Base-by-base conservation (phyloP, 2,113 vertebrate species). In the Lagopus leucura region DNA sequence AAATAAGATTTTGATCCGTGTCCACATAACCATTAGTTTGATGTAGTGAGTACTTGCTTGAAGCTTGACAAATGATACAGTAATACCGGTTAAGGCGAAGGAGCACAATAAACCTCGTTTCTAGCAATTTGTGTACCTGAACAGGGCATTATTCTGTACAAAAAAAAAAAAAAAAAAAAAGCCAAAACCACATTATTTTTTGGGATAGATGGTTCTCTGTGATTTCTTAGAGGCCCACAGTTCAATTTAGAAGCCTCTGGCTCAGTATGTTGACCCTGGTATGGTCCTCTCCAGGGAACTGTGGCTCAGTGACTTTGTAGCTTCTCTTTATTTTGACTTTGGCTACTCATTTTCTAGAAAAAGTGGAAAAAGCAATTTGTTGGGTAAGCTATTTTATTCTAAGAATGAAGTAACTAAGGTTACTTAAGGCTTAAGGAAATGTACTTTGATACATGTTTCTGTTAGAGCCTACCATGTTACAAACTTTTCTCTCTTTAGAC, bases 21-120 rank as follows among this genome's bases (percentile, higher is more conserved):
- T 73, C 88, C 4, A 4, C 7, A 6, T 50, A 73, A 40, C 30
- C 18, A 1, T 52, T 92, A 24, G 9, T 91, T 73, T 63, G 43
- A n/a, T 72, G 18, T 40, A 42, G n/a, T 12, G 88, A 43, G 17
- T 66, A n/a, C 36, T 70, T 75, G 8, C 57, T 79, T 72, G n/a
- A 76, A 69, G 54, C 58, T 69, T 67, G 21, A 32, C 8, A 42
- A 27, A 55, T 38, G 48, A 27, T 45, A 12, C 4, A 4, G 4
- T 25, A 38, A 63, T 16, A 20, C n/a, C 42, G 22, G 10, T 30
- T 52, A 64, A 70, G 79, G 20, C 21, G 82, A 27, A 43, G 84
- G 75, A 87, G 19, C 48, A 28, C 0, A 0, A 2, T 50, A 25
- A 61, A 0, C 2, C 9, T 48, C 4, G 27, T 1, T 57, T 87